Conservation (phyloP, 2,797 vertebrate species). For the Perodicticus potto region DNA sequence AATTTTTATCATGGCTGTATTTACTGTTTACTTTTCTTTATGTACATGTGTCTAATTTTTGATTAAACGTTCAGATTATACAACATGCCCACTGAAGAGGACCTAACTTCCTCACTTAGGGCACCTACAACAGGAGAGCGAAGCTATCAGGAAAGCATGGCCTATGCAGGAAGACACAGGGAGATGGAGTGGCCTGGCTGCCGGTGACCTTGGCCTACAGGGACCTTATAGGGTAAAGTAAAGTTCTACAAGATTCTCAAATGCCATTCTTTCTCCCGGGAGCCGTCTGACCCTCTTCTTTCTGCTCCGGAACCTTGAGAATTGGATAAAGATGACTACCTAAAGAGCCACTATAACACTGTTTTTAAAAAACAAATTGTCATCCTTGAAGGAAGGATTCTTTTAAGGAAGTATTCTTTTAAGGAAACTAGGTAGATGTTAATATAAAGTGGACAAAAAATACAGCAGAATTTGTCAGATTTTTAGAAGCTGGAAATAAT, state of each 20-base stretch:
- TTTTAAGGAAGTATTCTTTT: constrained; percentile 40
- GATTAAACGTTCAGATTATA: not conserved
- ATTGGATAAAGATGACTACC: not conserved
- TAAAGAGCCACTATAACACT: not conserved
- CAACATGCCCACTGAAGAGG: not conserved
- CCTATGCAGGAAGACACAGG: not conserved
- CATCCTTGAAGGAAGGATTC: not conserved
- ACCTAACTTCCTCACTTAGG: not conserved
- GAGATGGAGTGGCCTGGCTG: not conserved
- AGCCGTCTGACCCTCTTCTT: not conserved
- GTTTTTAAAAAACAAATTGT: not conserved
- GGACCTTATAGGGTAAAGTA: not conserved
- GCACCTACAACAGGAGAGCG: not conserved
- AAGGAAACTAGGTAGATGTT: not conserved
- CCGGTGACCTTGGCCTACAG: not conserved
- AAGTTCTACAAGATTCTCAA: not conserved
- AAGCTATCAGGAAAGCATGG: not conserved
- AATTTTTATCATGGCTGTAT: not conserved
- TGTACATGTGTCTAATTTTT: not conserved
- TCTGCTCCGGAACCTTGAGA: not conserved
- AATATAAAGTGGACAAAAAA: constrained; percentile 31
- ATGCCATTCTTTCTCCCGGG: not conserved
- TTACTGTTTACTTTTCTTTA: not conserved
- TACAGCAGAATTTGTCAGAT: not conserved
- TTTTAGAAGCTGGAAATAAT: not conserved